Conservation (phyloP, 2,797 vertebrate species). For the Xenentodon cancila region DNA sequence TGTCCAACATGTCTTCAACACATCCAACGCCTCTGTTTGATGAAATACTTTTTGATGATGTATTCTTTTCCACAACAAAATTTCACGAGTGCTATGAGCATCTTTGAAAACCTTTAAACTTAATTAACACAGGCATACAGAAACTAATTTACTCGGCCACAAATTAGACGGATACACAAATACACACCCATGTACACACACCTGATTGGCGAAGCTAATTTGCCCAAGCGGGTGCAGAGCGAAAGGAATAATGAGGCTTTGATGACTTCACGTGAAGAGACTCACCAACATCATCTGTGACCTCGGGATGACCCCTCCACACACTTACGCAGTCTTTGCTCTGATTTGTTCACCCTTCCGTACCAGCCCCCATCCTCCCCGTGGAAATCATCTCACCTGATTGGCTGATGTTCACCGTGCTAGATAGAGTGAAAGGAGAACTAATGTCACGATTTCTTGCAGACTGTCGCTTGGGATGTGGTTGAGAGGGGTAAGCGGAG, state of each 20-base stretch:
- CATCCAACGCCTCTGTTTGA: slow-evolving; percentile 55
- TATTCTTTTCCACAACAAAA: slow-evolving; percentile 38
- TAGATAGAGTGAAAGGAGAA: slow-evolving; percentile 13
- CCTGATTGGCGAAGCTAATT: slow-evolving; percentile 67
- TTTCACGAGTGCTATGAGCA: slow-evolving; percentile 39
- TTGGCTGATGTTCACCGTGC: slow-evolving; percentile 32
- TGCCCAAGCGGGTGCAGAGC: slow-evolving; percentile 40
- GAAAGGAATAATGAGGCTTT: slow-evolving; percentile 75
- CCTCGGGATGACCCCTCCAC: slow-evolving; percentile 46
- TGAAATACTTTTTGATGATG: slow-evolving; percentile 50
- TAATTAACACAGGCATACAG: slow-evolving; percentile 46
- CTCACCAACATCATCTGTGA: slow-evolving; percentile 56
- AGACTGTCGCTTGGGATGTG: slow-evolving; percentile 4
- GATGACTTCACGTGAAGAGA: slow-evolving; percentile 65
- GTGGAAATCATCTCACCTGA: slow-evolving; percentile 31
- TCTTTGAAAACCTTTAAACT: slow-evolving; percentile 63
- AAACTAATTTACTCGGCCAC: slow-evolving; percentile 25
- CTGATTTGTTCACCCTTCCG: slow-evolving; percentile 26
- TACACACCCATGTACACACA: slow-evolving; percentile 1
- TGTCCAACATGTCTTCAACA: slow-evolving; percentile 13
- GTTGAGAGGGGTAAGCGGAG: background rate
- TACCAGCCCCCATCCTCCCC: background rate
- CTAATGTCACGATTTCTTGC: slow-evolving; percentile 13
- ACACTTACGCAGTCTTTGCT: slow-evolving; percentile 7
- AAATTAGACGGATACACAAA: slow-evolving; percentile 41